A percentile compares a stretch with the other conserved stretches of the same genome.
Evolutionary conservation across 2,888 invertebrate species (phyloP).

Genomic region (Rutpela maculata): DNA sequence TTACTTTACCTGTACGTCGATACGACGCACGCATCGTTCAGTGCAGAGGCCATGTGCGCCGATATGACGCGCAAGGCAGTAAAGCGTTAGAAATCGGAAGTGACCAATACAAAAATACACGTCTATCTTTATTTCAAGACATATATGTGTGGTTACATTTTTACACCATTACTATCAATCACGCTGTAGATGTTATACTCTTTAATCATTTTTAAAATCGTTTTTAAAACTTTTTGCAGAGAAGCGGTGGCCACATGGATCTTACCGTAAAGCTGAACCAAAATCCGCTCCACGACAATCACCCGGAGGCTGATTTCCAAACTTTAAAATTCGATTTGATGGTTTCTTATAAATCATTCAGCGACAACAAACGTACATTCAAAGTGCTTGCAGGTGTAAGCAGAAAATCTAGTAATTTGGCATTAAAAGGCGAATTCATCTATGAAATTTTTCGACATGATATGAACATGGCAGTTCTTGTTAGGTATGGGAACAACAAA

Average conservation of each 20-base stretch:
- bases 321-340: constrained; percentile 79
- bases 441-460: constrained; percentile 76
- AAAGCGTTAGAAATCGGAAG: too few species aligned
- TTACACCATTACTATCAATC: too few species aligned
- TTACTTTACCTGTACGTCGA: too few species aligned
- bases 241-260: constrained; percentile 84
- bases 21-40: too few species aligned
- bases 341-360: constrained; percentile 72
- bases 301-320: constrained; percentile 73
- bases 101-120: too few species aligned
- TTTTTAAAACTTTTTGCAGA: constrained; percentile 73
- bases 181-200: too few species aligned
- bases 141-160: too few species aligned
- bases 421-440: constrained; percentile 78
- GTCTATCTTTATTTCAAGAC: too few species aligned
- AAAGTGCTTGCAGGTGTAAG: constrained; percentile 79
- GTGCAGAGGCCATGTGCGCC: too few species aligned
- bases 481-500: constrained; percentile 78
- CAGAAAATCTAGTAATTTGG: constrained; percentile 81
- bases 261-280: constrained; percentile 83
- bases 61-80: too few species aligned
- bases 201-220: too few species aligned
- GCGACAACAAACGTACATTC: constrained; percentile 77
- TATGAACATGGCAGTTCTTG: constrained; percentile 75
- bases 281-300: constrained; percentile 78